A percentile compares a stretch with the other conserved stretches of the same genome.
These are phyloP conservation scores for Caenorhabditis sp. DNA, from an alignment of 2,888 invertebrate genomes.

Conservation along the genomic window DNA sequence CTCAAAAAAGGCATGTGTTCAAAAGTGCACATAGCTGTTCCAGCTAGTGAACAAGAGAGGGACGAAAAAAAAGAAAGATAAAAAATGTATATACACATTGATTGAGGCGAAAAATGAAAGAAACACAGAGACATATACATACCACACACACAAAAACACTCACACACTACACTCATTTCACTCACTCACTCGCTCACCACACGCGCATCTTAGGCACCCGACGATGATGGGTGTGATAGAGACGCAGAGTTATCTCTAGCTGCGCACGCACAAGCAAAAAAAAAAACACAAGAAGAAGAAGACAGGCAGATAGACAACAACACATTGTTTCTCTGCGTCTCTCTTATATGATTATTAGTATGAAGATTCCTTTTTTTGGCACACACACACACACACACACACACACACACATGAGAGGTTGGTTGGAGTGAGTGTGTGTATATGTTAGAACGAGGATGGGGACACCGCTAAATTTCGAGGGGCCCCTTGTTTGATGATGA, in stretches of 20 bases:
- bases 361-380: neutral
- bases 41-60: neutral
- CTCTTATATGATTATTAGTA: neutral
- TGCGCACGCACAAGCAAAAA: neutral
- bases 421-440: too few species aligned
- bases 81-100: neutral
- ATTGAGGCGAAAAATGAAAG: neutral
- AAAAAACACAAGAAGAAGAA: neutral
- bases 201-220: neutral
- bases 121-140: too few species aligned
- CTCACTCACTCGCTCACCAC: neutral
- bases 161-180: too few species aligned
- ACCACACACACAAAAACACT: too few species aligned
- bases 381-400: neutral
- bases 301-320: neutral
- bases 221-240: neutral
- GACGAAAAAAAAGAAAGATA: neutral
- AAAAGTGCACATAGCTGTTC: neutral
- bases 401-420: too few species aligned
- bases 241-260: constrained; percentile 1
- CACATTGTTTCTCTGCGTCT: constrained; percentile 1
- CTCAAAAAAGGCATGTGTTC: neutral
- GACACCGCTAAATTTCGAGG: neutral
- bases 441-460: neutral
- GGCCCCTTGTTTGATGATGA: neutral